These are phyloP conservation scores for Sphaeridia pumilis DNA, from an alignment of 2,888 invertebrate genomes.

Conservation along the genomic window DNA sequence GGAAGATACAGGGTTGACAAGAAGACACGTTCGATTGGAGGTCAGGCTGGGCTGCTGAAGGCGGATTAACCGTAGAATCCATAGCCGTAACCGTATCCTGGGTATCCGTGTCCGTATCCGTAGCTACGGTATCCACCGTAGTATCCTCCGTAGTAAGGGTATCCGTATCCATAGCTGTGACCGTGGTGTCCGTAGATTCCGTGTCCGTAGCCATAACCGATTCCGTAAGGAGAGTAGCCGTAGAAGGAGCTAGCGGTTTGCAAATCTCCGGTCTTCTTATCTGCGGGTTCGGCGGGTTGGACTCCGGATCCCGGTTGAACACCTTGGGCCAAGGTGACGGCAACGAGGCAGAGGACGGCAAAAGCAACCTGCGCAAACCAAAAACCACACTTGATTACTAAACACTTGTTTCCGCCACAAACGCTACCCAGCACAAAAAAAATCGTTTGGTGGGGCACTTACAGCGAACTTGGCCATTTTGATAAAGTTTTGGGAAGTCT, in stretches of 20 bases:
- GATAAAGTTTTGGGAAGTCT: not conserved
- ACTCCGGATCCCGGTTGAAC: slow-evolving; percentile 13
- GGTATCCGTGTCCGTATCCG: slow-evolving; percentile 11
- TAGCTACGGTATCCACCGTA: slow-evolving; percentile 18
- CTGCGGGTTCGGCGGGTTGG: slow-evolving; percentile 6
- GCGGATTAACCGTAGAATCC: slow-evolving; percentile 29
- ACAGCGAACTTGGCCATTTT: slow-evolving; percentile 34
- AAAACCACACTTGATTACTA: not conserved
- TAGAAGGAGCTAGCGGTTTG: slow-evolving; percentile 32
- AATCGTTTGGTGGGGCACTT: slow-evolving; percentile 14
- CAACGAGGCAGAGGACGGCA: slow-evolving; percentile 28
- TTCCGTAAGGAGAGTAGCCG: slow-evolving; percentile 19
- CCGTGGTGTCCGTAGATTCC: slow-evolving; percentile 18
- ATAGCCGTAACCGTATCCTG: slow-evolving; percentile 21
- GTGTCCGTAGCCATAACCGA: slow-evolving; percentile 3
- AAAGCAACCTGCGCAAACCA: slow-evolving; percentile 23
- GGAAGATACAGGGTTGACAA: not conserved
- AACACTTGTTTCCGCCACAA: not conserved
- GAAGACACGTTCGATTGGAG: not conserved
- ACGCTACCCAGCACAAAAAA: not conserved
- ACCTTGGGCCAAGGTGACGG: slow-evolving; percentile 15
- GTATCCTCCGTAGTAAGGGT: slow-evolving; percentile 18
- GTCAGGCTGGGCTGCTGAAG: slow-evolving; percentile 7
- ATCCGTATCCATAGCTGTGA: slow-evolving; percentile 15
- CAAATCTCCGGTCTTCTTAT: slow-evolving; percentile 29